These are phyloP conservation scores for Larimichthys crocea DNA, from an alignment of 2,113 vertebrate species.

Conservation along the genomic window DNA sequence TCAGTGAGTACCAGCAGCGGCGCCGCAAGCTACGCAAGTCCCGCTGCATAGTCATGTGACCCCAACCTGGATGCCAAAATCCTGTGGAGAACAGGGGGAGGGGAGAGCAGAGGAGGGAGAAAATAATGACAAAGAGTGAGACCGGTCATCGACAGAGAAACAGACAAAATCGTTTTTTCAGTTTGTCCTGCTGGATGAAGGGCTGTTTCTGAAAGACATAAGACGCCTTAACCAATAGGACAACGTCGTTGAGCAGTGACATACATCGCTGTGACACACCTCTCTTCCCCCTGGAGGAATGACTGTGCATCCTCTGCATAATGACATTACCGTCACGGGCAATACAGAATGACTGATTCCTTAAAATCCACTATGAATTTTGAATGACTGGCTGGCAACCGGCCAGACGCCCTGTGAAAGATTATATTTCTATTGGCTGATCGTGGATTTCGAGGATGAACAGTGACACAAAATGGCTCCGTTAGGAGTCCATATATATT, in stretches of 20 bases:
- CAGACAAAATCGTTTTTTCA: not conserved
- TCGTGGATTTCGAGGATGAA: conserved; percentile 26
- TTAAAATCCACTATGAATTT: conserved; percentile 37
- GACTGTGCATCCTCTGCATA: conserved; percentile 33
- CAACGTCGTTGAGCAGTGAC: not conserved
- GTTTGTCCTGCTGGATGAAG: conserved; percentile 33
- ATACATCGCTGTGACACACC: not conserved
- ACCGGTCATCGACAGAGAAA: conserved; percentile 20
- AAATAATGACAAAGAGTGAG: conserved; percentile 8
- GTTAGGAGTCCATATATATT: not conserved
- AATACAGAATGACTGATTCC: conserved; percentile 51
- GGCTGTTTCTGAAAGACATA: conserved; percentile 4
- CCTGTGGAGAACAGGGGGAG: conserved; percentile 35
- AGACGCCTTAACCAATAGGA: conserved; percentile 22
- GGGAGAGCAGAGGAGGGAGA: not conserved
- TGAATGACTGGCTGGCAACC: conserved; percentile 44
- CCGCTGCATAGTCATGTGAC: conserved; percentile 93
- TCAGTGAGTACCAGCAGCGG: conserved; percentile 94
- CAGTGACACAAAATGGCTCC: conserved; percentile 42
- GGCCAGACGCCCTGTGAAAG: conserved; percentile 38
- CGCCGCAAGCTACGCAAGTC: conserved; percentile 92
- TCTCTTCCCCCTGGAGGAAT: conserved; percentile 35
- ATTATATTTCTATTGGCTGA: conserved; percentile 45
- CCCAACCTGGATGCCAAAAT: conserved; percentile 23
- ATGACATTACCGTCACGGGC: conserved; percentile 50